Conservation (phyloP, 2,797 vertebrate genomes). For the Mormyrops attenuatus region DNA sequence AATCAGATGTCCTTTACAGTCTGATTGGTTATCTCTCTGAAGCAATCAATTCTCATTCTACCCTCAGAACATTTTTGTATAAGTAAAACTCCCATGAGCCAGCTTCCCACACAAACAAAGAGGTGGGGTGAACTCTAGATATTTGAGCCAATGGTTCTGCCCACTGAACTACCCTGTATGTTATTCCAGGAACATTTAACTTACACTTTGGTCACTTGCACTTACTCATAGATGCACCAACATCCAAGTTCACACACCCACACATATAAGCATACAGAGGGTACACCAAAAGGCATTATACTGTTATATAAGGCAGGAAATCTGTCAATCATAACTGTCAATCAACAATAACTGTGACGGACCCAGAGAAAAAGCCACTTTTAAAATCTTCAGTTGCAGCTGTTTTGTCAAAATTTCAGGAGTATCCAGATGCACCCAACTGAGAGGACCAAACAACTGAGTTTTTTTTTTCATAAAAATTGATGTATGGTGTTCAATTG, state of each 20-base stretch:
- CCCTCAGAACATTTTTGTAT: not conserved
- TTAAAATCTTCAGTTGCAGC: not conserved
- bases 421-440: slow-evolving; percentile 12
- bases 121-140: not conserved
- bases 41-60: not conserved
- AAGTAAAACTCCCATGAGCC: not conserved
- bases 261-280: not conserved
- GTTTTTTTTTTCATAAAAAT: slow-evolving; percentile 14
- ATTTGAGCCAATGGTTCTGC: not conserved
- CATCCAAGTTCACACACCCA: not conserved
- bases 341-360: not conserved
- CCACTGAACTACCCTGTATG: not conserved
- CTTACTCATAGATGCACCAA: not conserved
- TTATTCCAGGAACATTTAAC: slow-evolving; percentile 5
- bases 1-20: not conserved
- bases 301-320: not conserved
- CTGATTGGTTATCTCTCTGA: not conserved
- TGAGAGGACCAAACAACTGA: slow-evolving; percentile 3
- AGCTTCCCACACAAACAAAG: not conserved
- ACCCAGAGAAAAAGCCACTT: not conserved
- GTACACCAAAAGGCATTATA: not conserved
- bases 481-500: slow-evolving; percentile 24
- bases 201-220: not conserved
- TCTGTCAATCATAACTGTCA: not conserved
- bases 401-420: not conserved